A percentile compares a stretch with the other conserved stretches of the same genome.
phyloP scores from a whole-genome alignment of 2,888 invertebrate genomes.

The Thecocarcelia acutangulata region DNA sequence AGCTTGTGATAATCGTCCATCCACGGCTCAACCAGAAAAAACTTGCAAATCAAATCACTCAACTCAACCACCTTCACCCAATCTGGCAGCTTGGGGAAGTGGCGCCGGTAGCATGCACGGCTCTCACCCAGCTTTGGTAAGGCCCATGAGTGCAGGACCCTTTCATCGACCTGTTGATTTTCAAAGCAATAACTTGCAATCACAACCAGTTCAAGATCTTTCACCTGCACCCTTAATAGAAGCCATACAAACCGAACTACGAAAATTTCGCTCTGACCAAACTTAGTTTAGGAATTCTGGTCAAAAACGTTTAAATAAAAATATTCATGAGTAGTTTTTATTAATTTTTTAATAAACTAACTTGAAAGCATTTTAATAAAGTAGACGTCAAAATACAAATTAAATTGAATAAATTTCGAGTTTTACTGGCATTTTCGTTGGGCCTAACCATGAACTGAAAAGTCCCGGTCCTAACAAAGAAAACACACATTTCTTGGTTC shows the following conservation, averaged over 20 bases:
- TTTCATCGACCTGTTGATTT: constrained; percentile 83
- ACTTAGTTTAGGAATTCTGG: constrained; percentile 36
- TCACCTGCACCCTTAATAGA: constrained; percentile 92
- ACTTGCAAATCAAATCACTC: constrained; percentile 78
- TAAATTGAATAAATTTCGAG: too few species aligned
- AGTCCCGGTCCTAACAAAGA: too few species aligned
- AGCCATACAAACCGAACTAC: constrained; percentile 89
- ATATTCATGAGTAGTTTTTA: constrained; percentile 15
- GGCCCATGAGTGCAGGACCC: constrained; percentile 86
- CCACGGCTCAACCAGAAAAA: constrained; percentile 80
- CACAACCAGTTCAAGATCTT: constrained; percentile 83
- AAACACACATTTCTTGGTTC: too few species aligned
- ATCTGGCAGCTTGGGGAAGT: constrained; percentile 82
- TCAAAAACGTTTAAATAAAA: not conserved
- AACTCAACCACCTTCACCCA: constrained; percentile 81
- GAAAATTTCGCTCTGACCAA: constrained; percentile 78
- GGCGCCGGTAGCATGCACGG: constrained; percentile 83
- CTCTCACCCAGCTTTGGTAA: constrained; percentile 82
- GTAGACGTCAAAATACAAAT: not conserved
- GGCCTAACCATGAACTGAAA: too few species aligned
- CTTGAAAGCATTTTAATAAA: constrained; percentile 54
- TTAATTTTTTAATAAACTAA: constrained; percentile 20
- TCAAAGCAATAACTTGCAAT: constrained; percentile 72
- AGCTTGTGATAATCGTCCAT: constrained; percentile 76
- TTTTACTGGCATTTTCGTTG: too few species aligned